phyloP scores from a whole-genome alignment of 2,113 vertebrate species.

The Dromiciops gliroides region DNA sequence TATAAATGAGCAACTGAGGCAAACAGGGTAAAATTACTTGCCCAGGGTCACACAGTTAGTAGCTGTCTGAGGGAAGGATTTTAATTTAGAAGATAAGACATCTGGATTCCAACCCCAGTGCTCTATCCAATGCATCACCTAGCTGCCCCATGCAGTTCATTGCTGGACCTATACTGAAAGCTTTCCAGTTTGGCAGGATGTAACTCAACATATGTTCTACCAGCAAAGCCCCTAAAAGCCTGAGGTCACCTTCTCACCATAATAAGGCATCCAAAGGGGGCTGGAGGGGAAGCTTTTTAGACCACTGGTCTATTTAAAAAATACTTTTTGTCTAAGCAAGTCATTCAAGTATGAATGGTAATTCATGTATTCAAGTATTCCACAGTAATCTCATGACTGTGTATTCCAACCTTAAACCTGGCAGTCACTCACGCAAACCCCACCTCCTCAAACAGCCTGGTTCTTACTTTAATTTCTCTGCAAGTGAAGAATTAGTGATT shows the following conservation, averaged over 20 bases:
- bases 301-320: conserved; percentile 13
- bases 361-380: too few species aligned
- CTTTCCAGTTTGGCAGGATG: background rate
- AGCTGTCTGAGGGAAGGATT: background rate
- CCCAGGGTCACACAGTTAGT: background rate
- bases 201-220: background rate
- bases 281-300: background rate
- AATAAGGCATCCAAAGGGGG: background rate
- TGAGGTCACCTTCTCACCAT: background rate
- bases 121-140: background rate
- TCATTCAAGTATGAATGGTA: background rate
- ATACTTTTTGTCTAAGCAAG: background rate
- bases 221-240: background rate
- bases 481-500: conserved; percentile 16
- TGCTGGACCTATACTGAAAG: background rate
- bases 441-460: background rate
- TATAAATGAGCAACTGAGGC: too few species aligned
- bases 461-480: conserved; percentile 16
- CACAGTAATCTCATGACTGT: background rate
- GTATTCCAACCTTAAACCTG: background rate
- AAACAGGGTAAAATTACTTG: background rate
- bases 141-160: background rate
- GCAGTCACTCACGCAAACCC: too few species aligned
- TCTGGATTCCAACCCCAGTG: background rate
- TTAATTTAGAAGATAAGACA: background rate